Evolutionary conservation across 1,140 invertebrate species (phyloP), one percentile per base, ranked within the genome.

Genomic region (Orchesella cincta): DNA sequence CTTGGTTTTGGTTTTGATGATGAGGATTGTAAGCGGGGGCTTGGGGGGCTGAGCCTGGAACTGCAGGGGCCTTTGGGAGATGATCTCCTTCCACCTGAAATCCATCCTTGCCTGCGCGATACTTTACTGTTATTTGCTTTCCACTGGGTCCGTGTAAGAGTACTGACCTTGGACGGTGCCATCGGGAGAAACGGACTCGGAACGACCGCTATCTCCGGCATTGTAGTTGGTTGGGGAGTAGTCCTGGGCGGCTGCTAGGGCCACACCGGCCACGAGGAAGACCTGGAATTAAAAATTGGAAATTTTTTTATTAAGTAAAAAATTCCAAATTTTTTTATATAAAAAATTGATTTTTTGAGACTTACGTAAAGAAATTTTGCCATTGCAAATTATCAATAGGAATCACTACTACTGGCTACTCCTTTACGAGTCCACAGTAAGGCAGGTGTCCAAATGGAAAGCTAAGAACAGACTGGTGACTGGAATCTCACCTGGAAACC

Each of bases 101-200:
- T 1, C 90, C 90, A 52, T 89, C 88, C 83, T 91, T 90, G 23
- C 90, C 90, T 2, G 90, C 90, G 3, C 87, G 86, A 80, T 91
- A 91, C 82, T 90, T 90, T 3, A 91, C 87, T 20, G 89, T 89
- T 75, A 89, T 88, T n/a, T 85, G 77, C 57, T 86, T 85, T 20
- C 89, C 89, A 80, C 88, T 85, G 88, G 86, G 23, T 87, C 88
- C 1, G 86, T 81, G 83, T 89, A 89, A 33, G 85, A 85, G 81
- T 88, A 89, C 28, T 86, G 85, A 1, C 86, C 86, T 46, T 82
- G 83, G 3, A 86, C 76, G 1, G 36, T 74, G 29, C 79, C 79
- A 34, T 80, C 79, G 3, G 79, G 79, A 2, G 52, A 23, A 28
- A 80, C 75, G n/a, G 73, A 74, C 36, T 81, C 79, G 28, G 31